Evolutionary conservation across 2,797 vertebrate genomes (phyloP), one percentile per base, ranked within the genome.

Genomic region (Valencia hispanica): DNA sequence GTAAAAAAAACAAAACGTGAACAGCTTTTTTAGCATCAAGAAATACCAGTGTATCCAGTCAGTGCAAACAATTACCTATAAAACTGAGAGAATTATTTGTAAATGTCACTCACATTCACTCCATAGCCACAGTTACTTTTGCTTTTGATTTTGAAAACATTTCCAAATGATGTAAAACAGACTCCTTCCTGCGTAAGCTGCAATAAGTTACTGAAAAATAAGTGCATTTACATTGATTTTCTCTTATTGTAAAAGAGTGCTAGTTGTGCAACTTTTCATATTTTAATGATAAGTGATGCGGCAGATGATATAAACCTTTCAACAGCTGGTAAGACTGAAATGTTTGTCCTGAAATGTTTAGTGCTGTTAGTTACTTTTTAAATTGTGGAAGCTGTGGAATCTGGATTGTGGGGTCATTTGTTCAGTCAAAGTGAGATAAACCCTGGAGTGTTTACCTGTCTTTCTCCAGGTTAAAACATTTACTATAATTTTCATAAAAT

Each of bases 221-320:
- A 75, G 70, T 78, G 43, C 69, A 73, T 82, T 77, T 20, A 70
- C 32, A 87, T 72, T 68, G 81, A 84, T 88, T 82, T 86, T 71
- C 66, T 78, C 73, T 79, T 85, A 78, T 63, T 69, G 61, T 51
- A 50, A 85, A 85, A 50, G 68, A 68, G 69, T 66, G 77, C 48
- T 27, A 36, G 66, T 79, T 59, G 73, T 73, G 75, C 15, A 74
- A 76, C 36, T 1, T 7, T 78, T 86, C 74, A 71, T 74, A 75
- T 61, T 72, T 72, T 78, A 78, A 81, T 55, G 72, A 68, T 59
- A 71, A 73, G 48, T 57, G 68, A 50, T 70, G 41, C 15, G 72
- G 69, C 34, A 84, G 72, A 83, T 77, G 68, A 79, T 68, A 72
- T 36, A 85, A 78, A 80, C 36, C 78, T 68, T 81, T 75, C 66